phyloP scores from a whole-genome alignment of 1,140 invertebrate genomes.

The Euura lappo region DNA sequence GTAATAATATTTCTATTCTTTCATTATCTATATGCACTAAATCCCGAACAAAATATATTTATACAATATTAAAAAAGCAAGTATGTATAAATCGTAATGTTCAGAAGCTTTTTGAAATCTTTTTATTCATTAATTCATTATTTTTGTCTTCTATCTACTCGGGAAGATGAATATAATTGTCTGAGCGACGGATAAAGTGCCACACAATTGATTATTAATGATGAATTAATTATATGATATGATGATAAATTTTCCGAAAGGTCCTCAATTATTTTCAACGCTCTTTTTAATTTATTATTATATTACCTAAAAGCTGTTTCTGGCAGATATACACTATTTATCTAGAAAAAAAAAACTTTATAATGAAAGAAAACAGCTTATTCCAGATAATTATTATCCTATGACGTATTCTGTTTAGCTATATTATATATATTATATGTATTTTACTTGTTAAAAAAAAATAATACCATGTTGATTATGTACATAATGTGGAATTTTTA shows the following conservation, averaged over 20 bases:
- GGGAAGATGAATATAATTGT: neutral
- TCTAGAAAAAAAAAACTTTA: neutral
- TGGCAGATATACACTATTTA: neutral
- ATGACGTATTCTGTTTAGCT: neutral
- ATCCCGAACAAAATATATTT: neutral
- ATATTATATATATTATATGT: neutral
- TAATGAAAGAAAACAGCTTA: neutral
- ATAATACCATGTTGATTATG: neutral
- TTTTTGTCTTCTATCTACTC: too few species aligned
- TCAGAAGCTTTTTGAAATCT: too few species aligned
- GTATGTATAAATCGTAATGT: too few species aligned
- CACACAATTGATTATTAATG: too few species aligned
- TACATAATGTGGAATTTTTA: neutral
- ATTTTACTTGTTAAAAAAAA: neutral
- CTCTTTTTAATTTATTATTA: neutral
- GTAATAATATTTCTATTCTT: neutral
- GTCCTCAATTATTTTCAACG: neutral
- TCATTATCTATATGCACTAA: neutral
- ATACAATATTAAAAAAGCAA: neutral
- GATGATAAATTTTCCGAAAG: neutral
- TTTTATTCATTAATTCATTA: too few species aligned
- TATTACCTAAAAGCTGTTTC: neutral
- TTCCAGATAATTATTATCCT: neutral
- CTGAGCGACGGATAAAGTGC: neutral
- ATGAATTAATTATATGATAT: neutral